Conservation (phyloP, 2,797 vertebrate species). For the Hydrocynus forskahlii region DNA sequence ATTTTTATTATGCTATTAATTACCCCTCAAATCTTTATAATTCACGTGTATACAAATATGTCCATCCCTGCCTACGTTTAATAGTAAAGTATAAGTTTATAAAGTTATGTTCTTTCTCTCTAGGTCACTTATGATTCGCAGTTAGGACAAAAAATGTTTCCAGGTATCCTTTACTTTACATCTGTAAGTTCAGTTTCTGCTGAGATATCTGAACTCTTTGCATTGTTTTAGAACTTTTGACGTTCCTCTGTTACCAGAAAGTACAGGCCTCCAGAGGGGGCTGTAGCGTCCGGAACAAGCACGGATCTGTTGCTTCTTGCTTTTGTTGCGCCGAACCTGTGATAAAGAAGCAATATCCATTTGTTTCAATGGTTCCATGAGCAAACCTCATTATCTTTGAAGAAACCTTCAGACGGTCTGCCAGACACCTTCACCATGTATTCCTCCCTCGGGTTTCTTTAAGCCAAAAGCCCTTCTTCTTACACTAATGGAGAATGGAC, state of each 20-base stretch:
- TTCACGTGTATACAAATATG: too few relatives aligned
- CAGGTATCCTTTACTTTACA: neutral
- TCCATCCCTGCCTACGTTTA: too few relatives aligned
- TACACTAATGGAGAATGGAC: neutral
- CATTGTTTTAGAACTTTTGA: neutral
- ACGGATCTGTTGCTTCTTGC: conserved; percentile 22
- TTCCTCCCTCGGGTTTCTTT: neutral
- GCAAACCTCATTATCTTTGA: neutral
- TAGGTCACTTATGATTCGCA: too few relatives aligned
- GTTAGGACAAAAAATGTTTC: too few relatives aligned
- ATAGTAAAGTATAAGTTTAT: too few relatives aligned
- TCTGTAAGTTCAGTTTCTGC: neutral
- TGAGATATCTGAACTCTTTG: neutral
- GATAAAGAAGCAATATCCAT: conserved; percentile 10
- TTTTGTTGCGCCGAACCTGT: conserved; percentile 7
- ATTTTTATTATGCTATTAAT: too few relatives aligned
- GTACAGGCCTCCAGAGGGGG: neutral
- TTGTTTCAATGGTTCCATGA: neutral
- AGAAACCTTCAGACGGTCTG: neutral
- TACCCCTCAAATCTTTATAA: too few relatives aligned
- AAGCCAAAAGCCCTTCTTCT: neutral
- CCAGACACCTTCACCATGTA: neutral
- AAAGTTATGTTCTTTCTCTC: too few relatives aligned
- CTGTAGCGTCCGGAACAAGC: neutral
- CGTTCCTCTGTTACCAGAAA: neutral